phyloP scores from a whole-genome alignment of 2,888 invertebrate genomes.

The Trachelus tabidus region DNA sequence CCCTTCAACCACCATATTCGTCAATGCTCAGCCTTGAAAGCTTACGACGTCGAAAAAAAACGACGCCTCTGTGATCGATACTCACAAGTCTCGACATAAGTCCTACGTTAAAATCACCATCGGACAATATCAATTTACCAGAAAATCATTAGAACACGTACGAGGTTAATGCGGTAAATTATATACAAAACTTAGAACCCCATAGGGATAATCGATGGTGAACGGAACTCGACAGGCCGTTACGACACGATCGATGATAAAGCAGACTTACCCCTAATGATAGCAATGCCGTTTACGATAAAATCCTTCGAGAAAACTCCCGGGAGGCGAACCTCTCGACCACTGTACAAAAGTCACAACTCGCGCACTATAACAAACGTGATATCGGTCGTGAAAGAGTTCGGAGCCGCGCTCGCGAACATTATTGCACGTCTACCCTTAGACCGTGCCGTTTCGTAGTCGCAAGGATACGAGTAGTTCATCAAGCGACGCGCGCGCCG shows the following conservation, averaged over 20 bases:
- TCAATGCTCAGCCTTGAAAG: neutral
- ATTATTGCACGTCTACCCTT: conserved; percentile 50
- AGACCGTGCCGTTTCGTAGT: conserved; percentile 15
- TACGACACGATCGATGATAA: neutral
- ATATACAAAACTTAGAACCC: neutral
- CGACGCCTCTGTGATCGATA: conserved; percentile 2
- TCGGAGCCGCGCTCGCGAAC: conserved; percentile 39
- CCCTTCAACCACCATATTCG: too few relatives aligned
- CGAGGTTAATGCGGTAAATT: neutral
- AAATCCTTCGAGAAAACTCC: conserved; percentile 13
- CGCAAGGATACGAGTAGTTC: conserved; percentile 17
- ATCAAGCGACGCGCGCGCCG: conserved; percentile 11
- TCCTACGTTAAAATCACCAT: neutral
- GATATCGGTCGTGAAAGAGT: conserved; percentile 6
- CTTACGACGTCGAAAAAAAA: neutral
- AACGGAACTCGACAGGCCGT: neutral
- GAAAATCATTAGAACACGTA: neutral
- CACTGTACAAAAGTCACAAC: conserved; percentile 18
- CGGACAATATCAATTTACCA: neutral
- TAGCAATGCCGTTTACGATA: neutral
- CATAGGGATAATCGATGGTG: neutral
- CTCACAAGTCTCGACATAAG: neutral
- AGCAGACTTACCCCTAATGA: conserved; percentile 3
- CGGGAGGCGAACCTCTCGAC: neutral
- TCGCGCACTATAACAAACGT: conserved; percentile 16